These are phyloP conservation scores for Mellilla xanthometata DNA, from an alignment of 2,888 invertebrate genomes.

Conservation along the genomic window DNA sequence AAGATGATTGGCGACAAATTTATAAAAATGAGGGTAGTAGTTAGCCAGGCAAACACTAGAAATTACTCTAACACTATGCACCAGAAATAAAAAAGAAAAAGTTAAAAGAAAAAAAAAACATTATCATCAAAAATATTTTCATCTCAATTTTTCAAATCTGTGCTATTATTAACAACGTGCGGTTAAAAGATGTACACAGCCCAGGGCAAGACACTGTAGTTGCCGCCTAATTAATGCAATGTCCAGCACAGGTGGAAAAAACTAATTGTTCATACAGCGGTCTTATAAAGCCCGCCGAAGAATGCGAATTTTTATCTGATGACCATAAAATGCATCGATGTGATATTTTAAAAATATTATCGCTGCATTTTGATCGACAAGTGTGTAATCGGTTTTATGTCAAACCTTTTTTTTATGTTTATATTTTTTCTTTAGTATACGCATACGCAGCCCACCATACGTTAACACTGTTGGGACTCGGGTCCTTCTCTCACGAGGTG, in stretches of 20 bases:
- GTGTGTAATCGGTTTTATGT: constrained; percentile 28
- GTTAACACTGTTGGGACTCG: too few relatives aligned
- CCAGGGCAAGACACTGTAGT: background rate
- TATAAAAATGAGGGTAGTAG: too few relatives aligned
- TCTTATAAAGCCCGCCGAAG: constrained; percentile 8
- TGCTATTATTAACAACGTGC: too few relatives aligned
- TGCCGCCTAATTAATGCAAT: constrained; percentile 17
- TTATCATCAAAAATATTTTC: too few relatives aligned
- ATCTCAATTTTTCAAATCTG: too few relatives aligned
- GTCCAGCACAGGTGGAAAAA: constrained; percentile 23
- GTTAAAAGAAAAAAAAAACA: too few relatives aligned
- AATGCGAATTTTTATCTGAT: constrained; percentile 10
- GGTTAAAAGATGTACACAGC: background rate
- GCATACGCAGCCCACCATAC: too few relatives aligned
- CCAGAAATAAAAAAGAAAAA: too few relatives aligned
- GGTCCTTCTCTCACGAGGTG: too few relatives aligned
- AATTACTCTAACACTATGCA: too few relatives aligned
- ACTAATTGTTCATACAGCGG: constrained; percentile 11
- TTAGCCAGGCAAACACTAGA: too few relatives aligned
- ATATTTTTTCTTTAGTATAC: constrained; percentile 20
- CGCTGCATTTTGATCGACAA: constrained; percentile 7
- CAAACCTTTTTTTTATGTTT: constrained; percentile 45
- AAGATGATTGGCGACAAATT: too few relatives aligned
- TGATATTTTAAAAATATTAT: constrained; percentile 4
- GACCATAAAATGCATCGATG: constrained; percentile 3